Base-by-base conservation (phyloP, 2,113 vertebrate genomes). In the Suricata suricatta region DNA sequence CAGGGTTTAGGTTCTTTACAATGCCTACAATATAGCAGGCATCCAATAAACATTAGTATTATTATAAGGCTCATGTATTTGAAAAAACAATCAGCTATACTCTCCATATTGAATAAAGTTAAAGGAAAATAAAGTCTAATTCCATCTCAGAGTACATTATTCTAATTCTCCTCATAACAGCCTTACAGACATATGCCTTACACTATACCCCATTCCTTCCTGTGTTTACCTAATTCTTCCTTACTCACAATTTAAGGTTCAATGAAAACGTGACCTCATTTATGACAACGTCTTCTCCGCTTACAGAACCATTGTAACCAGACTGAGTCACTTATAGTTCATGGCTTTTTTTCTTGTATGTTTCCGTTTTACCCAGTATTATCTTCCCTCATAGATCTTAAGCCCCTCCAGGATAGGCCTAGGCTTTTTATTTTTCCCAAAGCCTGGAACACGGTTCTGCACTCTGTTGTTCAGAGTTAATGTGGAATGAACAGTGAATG, bases 61-160 rank as follows among this genome's bases (percentile, higher is more conserved):
- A 88, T 35, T 76, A 85, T 10, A 79, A 14, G 89, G 29, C 35
- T 41, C 64, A 5, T 11, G 2, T 31, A 74, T 27, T 88, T 52
- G n/a, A 92, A 90, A 85, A 85, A 90, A 79, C 76, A 77, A 80
- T 4, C 23, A 91, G 44, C 60, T 81, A 12, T 60, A 33, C 27
- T 81, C 47, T 25, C 74, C 80, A 94, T 33, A 60, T 1, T 87
- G 74, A 82, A 86, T 72, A 90, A 72, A 83, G 47, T 69, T 33
- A 74, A 71, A 90, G 66, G 79, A 88, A 95, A 85, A 74, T n/a
- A 76, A 87, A 38, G 64, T 23, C 33, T 44, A 91, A 96, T 91
- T 95, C 54, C 54, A 3, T 21, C 60, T 63, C 54, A 80, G 35
- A 77, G 68, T 41, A 72, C 21, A 38, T 50, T 72, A 69, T 52